Conservation (phyloP, 2,113 vertebrate species). For the Neofelis nebulosa region DNA sequence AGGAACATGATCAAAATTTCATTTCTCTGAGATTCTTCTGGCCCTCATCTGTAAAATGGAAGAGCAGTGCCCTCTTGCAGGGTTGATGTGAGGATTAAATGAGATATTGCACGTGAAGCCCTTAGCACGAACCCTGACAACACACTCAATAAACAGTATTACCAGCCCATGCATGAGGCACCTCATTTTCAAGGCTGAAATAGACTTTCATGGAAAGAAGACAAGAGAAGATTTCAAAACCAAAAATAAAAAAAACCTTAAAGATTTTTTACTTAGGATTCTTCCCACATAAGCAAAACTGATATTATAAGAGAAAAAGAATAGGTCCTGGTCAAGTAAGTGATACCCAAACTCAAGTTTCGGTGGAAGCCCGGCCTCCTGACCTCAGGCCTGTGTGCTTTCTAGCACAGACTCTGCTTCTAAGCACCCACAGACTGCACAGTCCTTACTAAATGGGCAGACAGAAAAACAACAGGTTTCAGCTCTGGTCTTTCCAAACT, state of each 20-base stretch:
- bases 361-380: background rate
- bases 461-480: background rate
- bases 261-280: background rate
- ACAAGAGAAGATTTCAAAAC: constrained; percentile 1
- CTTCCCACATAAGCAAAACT: background rate
- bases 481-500: background rate
- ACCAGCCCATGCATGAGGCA: background rate
- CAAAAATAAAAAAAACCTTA: too few species aligned
- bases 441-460: background rate
- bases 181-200: background rate
- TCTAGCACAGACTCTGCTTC: background rate
- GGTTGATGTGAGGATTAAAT: background rate
- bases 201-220: background rate
- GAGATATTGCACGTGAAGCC: background rate
- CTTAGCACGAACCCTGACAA: background rate
- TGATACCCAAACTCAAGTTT: background rate
- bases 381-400: accelerated
- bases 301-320: background rate
- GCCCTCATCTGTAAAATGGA: background rate
- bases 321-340: background rate
- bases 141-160: background rate
- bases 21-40: background rate
- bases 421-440: background rate
- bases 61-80: background rate
- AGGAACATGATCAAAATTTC: background rate